Conservation (phyloP, 2,113 vertebrate species). For the Barbus barbus region DNA sequence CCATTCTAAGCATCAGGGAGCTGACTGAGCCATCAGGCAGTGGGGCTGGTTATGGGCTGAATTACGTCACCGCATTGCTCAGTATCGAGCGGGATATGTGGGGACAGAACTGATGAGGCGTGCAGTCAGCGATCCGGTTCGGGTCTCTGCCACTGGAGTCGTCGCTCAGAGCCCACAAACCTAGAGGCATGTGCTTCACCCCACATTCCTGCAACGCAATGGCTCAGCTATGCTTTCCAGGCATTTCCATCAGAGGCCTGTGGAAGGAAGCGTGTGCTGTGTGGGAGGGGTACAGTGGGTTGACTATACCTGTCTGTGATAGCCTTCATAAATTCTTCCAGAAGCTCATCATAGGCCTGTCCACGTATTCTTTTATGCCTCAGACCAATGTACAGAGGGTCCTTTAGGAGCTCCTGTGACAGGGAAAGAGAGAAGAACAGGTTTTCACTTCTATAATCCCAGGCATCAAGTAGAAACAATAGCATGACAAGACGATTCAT, state of each 20-base stretch:
- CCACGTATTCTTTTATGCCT: constrained; percentile 90
- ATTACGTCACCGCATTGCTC: constrained; percentile 41
- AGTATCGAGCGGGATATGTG: constrained; percentile 5
- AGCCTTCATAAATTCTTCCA: constrained; percentile 97
- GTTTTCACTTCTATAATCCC: background rate
- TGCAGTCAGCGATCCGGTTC: constrained; percentile 29
- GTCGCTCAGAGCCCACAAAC: constrained; percentile 36
- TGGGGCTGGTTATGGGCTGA: background rate
- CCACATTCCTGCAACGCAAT: constrained; percentile 53
- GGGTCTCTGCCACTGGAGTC: constrained; percentile 32
- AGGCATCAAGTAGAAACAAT: background rate
- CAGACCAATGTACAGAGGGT: constrained; percentile 93
- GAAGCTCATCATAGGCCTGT: constrained; percentile 86
- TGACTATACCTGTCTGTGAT: constrained; percentile 86
- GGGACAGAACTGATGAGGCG: constrained; percentile 22
- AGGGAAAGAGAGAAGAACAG: background rate
- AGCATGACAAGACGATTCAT: background rate
- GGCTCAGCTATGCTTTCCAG: constrained; percentile 43
- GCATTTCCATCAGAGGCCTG: constrained; percentile 34
- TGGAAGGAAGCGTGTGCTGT: constrained; percentile 48
- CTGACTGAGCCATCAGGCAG: background rate
- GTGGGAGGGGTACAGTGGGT: background rate
- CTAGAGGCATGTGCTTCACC: background rate
- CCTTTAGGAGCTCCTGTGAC: constrained; percentile 84
- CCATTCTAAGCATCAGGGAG: background rate